Conservation (phyloP, 2,888 invertebrate genomes). For the Pemphredon lugubris region DNA sequence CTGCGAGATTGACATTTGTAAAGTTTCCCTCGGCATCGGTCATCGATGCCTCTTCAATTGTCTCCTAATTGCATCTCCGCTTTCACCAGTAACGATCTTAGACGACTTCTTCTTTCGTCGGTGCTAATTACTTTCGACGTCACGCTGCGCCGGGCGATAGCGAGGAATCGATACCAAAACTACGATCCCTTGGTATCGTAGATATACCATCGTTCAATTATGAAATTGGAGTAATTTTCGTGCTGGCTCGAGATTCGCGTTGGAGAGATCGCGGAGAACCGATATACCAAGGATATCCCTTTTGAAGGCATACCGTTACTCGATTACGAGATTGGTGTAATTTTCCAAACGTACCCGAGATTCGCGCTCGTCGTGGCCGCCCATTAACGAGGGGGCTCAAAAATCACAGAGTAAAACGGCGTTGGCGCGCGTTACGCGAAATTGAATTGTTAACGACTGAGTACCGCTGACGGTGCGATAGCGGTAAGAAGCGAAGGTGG, state of each 20-base stretch:
- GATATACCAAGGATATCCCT: no score
- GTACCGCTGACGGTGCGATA: background rate
- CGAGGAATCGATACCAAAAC: background rate
- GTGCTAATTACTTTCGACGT: conserved; percentile 41
- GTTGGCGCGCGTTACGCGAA: no score
- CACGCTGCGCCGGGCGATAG: conserved; percentile 2
- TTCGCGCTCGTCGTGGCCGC: no score
- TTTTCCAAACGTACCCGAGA: no score
- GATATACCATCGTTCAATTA: no score
- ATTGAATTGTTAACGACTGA: background rate
- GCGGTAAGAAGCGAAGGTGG: conserved; percentile 6
- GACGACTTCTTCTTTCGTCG: conserved; percentile 48
- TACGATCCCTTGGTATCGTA: background rate
- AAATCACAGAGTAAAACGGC: no score
- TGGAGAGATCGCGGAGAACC: no score
- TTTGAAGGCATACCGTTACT: no score
- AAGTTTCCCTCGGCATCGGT: conserved; percentile 45
- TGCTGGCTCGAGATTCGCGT: no score
- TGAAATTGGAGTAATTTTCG: no score
- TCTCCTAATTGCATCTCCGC: background rate
- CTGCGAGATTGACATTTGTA: conserved; percentile 45
- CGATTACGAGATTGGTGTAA: no score
- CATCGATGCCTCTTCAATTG: conserved; percentile 19
- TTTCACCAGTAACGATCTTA: conserved; percentile 32
- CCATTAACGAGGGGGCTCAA: no score